phyloP scores from a whole-genome alignment of 2,797 vertebrate species.

The Borostomias antarcticus region DNA sequence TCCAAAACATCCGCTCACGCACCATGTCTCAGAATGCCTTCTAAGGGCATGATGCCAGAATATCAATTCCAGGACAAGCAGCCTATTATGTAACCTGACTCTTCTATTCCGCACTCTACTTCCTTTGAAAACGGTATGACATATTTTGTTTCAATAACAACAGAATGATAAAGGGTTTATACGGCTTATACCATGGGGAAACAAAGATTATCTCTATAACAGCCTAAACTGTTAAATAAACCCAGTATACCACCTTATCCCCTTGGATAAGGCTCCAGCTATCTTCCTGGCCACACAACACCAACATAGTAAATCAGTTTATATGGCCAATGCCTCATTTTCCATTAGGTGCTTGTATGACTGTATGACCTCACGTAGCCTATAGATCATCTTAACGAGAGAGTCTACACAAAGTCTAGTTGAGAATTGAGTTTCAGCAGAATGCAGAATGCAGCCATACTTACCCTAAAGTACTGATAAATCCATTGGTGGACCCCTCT shows the following conservation, averaged over 20 bases:
- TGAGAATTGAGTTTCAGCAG: neutral
- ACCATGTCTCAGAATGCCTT: neutral
- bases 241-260: neutral
- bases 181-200: neutral
- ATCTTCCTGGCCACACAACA: neutral
- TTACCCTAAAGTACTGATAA: constrained; percentile 99
- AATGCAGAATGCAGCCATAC: constrained; percentile 47
- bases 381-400: no score
- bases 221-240: constrained; percentile 4
- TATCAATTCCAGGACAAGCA: neutral
- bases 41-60: neutral
- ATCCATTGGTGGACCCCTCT: constrained; percentile 96
- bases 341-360: neutral
- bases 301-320: neutral
- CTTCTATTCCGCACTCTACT: neutral
- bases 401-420: neutral
- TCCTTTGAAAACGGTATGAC: neutral
- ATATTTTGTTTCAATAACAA: neutral
- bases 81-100: neutral
- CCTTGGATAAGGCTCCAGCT: neutral
- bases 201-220: neutral
- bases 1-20: neutral
- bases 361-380: no score
- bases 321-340: neutral
- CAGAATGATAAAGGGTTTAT: neutral